phyloP scores from a whole-genome alignment of 2,888 invertebrate genomes.

The Oegoconia quadripuncta region DNA sequence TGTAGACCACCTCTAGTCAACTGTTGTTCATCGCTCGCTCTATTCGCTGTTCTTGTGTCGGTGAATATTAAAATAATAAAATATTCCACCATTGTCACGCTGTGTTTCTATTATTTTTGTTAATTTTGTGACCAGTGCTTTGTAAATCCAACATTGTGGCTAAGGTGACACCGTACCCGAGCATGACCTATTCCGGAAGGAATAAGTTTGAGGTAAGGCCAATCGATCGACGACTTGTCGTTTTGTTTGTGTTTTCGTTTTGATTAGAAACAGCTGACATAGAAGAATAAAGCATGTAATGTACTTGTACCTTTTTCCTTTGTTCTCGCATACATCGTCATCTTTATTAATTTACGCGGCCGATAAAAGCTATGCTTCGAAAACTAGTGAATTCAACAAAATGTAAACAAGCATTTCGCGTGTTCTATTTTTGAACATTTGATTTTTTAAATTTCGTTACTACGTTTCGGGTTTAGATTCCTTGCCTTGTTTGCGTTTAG shows the following conservation, averaged over 20 bases:
- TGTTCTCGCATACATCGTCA: conserved; percentile 38
- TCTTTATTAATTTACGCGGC: no score
- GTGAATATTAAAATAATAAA: background rate
- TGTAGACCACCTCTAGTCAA: no score
- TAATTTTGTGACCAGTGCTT: conserved; percentile 30
- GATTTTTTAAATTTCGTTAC: background rate
- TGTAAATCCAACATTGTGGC: conserved; percentile 65
- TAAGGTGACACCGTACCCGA: conserved; percentile 72
- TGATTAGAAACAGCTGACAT: conserved; percentile 81
- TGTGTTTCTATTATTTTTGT: conserved; percentile 34
- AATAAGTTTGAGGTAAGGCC: conserved; percentile 81
- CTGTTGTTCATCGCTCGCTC: background rate
- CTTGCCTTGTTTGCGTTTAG: background rate
- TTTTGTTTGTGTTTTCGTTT: conserved; percentile 70
- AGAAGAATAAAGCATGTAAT: conserved; percentile 20
- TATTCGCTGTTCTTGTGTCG: background rate
- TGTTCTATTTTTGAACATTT: background rate
- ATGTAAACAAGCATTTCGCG: background rate
- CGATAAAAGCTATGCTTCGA: no score
- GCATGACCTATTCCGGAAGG: conserved; percentile 82
- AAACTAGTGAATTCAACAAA: background rate
- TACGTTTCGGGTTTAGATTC: background rate
- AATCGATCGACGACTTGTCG: conserved; percentile 27
- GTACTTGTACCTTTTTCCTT: conserved; percentile 43
- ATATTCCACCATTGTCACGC: conserved; percentile 51